Conservation (phyloP, 2,113 vertebrate species). For the Capreolus pygargus region DNA sequence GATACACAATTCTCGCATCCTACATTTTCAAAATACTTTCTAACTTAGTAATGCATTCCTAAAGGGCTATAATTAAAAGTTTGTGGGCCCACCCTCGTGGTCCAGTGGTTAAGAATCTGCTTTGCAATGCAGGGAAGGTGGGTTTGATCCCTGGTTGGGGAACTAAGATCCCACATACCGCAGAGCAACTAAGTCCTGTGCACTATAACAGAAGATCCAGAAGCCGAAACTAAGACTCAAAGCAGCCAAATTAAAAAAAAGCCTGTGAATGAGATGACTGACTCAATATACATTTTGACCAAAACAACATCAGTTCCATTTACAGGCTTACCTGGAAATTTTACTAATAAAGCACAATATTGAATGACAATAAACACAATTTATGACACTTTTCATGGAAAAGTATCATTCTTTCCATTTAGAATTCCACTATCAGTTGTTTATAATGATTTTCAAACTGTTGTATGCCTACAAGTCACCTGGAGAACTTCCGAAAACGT, state of each 20-base stretch:
- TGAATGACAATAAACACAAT: neutral
- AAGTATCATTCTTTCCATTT: neutral
- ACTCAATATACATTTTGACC: neutral
- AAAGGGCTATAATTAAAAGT: neutral
- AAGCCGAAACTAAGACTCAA: neutral
- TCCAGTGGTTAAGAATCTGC: neutral
- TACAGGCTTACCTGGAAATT: neutral
- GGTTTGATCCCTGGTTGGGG: neutral
- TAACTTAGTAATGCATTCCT: slow-evolving; percentile 22
- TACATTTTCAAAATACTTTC: slow-evolving; percentile 22
- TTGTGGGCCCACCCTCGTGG: neutral
- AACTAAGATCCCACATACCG: neutral
- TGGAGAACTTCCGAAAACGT: neutral
- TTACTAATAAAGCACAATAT: neutral
- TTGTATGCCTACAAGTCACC: neutral
- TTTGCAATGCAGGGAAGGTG: neutral
- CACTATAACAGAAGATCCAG: neutral
- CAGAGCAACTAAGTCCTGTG: neutral
- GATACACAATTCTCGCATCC: neutral
- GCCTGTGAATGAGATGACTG: neutral
- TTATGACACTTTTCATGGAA: neutral
- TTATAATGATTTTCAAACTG: neutral
- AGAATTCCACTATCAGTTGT: neutral
- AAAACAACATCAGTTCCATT: neutral
- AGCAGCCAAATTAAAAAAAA: neutral